Conservation (phyloP, 2,888 invertebrate species). For the Ptilodon capucinus region DNA sequence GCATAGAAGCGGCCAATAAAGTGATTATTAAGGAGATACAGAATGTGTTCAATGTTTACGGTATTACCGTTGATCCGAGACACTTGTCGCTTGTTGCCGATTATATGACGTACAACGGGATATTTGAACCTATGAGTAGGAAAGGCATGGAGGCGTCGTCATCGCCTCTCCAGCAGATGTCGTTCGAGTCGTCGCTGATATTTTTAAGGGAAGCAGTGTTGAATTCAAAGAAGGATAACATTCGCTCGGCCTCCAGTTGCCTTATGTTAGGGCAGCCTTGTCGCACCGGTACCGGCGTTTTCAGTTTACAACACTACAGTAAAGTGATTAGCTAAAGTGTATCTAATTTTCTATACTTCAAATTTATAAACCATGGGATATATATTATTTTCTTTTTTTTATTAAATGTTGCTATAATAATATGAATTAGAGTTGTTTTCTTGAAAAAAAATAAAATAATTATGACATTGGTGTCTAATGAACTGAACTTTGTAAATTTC, state of each 20-base stretch:
- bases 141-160: conserved; percentile 94
- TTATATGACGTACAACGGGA: conserved; percentile 98
- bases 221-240: conserved; percentile 87
- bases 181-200: conserved; percentile 95
- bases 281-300: conserved; percentile 91
- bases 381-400: too few relatives aligned
- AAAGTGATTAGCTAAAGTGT: conserved; percentile 35
- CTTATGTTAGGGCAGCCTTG: conserved; percentile 94
- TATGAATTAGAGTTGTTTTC: too few relatives aligned
- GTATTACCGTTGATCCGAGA: conserved; percentile 96
- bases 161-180: conserved; percentile 98
- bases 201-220: conserved; percentile 91
- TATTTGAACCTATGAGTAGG: conserved; percentile 94
- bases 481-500: too few relatives aligned
- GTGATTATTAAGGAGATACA: conserved; percentile 97
- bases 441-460: too few relatives aligned
- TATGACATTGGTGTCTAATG: too few relatives aligned
- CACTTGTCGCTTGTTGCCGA: conserved; percentile 97
- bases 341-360: conserved; percentile 2
- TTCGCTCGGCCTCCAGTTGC: conserved; percentile 93
- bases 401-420: too few relatives aligned
- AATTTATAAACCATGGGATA: too few relatives aligned
- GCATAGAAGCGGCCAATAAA: conserved; percentile 97
- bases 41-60: conserved; percentile 98
- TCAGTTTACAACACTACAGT: conserved; percentile 70